Conservation (phyloP, 2,888 invertebrate species). For the Tipula confusa region DNA sequence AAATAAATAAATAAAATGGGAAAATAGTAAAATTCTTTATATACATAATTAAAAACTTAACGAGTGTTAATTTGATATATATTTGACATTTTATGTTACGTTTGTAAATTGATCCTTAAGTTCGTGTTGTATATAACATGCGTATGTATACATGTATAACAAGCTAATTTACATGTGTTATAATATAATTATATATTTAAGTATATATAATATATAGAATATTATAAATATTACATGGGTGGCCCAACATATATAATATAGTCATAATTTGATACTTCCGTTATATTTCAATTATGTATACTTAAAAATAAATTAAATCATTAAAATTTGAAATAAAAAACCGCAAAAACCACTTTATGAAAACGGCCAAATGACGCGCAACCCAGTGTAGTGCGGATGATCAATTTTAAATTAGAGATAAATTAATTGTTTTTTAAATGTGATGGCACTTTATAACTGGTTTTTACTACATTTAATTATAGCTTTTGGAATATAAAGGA, state of each 20-base stretch:
- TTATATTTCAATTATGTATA: background rate
- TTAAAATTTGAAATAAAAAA: background rate
- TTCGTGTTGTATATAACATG: background rate
- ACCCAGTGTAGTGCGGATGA: background rate
- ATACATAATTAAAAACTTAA: background rate
- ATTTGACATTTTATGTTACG: background rate
- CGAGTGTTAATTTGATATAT: background rate
- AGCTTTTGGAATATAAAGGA: too few relatives aligned
- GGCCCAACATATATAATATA: background rate
- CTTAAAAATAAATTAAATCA: conserved; percentile 3
- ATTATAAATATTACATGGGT: too few relatives aligned
- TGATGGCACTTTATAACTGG: too few relatives aligned
- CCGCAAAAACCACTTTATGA: background rate
- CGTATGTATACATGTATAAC: background rate
- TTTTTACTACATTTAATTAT: too few relatives aligned
- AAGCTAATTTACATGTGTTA: conserved; percentile 25
- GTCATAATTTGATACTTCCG: conserved; percentile 5
- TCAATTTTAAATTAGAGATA: too few relatives aligned
- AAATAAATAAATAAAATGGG: background rate
- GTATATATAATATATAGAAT: too few relatives aligned
- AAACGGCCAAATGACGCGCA: background rate
- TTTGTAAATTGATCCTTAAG: background rate
- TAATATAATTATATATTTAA: background rate
- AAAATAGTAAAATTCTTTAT: background rate
- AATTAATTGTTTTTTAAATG: too few relatives aligned